A percentile compares a stretch with the other conserved stretches of the same genome.
Evolutionary conservation across 2,113 vertebrate genomes (phyloP).

Genomic region (Acanthochromis polyacanthus): DNA sequence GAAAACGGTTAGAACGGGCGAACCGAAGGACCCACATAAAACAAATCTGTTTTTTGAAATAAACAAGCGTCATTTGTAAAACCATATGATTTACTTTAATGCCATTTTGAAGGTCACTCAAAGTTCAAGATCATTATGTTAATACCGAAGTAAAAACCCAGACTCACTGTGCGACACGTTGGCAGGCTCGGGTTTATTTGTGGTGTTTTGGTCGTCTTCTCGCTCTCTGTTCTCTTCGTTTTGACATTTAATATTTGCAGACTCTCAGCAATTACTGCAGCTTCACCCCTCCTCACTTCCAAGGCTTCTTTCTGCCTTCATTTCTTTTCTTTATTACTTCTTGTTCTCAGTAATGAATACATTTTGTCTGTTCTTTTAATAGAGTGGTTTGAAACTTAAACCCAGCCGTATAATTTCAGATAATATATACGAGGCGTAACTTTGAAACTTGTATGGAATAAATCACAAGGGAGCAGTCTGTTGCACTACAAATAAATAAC

Average conservation of each 20-base stretch:
- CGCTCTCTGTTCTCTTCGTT: not conserved
- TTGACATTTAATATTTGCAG: not conserved
- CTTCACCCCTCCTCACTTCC: not conserved
- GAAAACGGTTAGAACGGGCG: too few relatives aligned
- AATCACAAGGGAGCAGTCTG: not conserved
- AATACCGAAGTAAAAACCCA: not conserved
- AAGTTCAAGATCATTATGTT: slow-evolving; percentile 9
- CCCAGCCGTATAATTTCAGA: not conserved
- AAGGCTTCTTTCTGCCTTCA: not conserved
- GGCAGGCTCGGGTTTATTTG: not conserved
- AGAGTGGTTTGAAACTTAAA: not conserved
- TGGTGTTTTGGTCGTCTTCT: not conserved
- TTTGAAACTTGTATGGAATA: too few relatives aligned
- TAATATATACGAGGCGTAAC: not conserved
- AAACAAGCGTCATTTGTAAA: too few relatives aligned
- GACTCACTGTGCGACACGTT: not conserved
- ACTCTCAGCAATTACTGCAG: slow-evolving; percentile 2
- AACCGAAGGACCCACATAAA: not conserved
- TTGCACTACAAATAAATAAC: not conserved
- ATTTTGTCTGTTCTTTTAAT: not conserved
- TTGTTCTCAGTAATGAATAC: slow-evolving; percentile 8
- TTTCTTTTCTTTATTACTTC: not conserved
- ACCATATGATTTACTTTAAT: slow-evolving; percentile 2
- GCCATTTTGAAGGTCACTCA: not conserved
- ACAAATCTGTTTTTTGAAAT: too few relatives aligned